Percentiles rank a stretch among this genome's conserved stretches.
phyloP scores from a whole-genome alignment of 2,113 vertebrate species.

The Tretioscincus oriximinensis region DNA sequence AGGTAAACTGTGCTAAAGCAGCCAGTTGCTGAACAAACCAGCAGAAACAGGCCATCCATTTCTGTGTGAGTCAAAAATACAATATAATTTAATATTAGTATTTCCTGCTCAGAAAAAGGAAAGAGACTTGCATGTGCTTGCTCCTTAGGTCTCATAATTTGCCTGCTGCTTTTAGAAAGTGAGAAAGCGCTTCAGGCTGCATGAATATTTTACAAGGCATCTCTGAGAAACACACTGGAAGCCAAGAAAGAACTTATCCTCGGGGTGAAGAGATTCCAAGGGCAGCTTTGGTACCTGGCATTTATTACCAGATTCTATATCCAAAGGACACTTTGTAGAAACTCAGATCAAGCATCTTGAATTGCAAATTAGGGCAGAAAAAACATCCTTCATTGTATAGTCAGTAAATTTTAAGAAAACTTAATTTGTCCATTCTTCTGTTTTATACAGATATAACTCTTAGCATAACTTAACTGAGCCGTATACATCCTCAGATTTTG shows the following conservation, averaged over 20 bases:
- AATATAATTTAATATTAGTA: background rate
- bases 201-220: slow-evolving; percentile 45
- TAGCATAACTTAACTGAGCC: too few species aligned
- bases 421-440: too few species aligned
- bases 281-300: slow-evolving; percentile 47
- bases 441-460: too few species aligned
- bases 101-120: background rate
- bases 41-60: slow-evolving; percentile 23
- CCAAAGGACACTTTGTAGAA: background rate
- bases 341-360: too few species aligned
- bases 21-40: background rate
- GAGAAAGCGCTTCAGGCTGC: slow-evolving; percentile 30
- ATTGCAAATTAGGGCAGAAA: too few species aligned
- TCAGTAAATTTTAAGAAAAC: too few species aligned
- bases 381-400: too few species aligned
- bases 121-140: background rate
- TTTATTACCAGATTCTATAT: slow-evolving; percentile 37
- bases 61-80: slow-evolving; percentile 2
- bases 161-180: slow-evolving; percentile 35
- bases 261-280: slow-evolving; percentile 46
- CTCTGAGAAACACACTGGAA: slow-evolving; percentile 53
- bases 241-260: slow-evolving; percentile 52
- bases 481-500: too few species aligned
- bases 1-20: too few species aligned
- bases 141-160: slow-evolving; percentile 21